phyloP scores from a whole-genome alignment of 1,140 invertebrate species.

The Heliothis subflexa region DNA sequence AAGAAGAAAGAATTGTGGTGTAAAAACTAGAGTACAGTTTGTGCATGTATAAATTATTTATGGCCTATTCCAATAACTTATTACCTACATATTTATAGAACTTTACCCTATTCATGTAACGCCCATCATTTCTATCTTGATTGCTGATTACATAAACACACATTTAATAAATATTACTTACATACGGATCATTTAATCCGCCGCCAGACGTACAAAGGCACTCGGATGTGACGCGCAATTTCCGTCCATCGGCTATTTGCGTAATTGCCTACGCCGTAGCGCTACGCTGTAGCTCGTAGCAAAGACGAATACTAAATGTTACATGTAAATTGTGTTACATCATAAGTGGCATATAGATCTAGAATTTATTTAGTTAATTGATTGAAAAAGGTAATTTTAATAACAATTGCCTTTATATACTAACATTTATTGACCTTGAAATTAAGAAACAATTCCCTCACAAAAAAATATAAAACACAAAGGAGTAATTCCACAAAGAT shows the following conservation, averaged over 20 bases:
- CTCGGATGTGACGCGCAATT: conserved; percentile 31
- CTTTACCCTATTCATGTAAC: too few relatives aligned
- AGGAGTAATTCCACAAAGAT: conserved; percentile 1
- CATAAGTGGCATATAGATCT: too few relatives aligned
- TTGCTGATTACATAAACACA: not conserved
- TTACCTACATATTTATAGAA: too few relatives aligned
- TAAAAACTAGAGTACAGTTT: too few relatives aligned
- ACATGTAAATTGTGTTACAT: not conserved
- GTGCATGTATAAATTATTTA: too few relatives aligned
- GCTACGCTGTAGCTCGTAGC: conserved; percentile 20
- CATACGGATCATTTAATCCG: conserved; percentile 14
- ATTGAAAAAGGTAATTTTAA: not conserved
- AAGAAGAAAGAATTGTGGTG: too few relatives aligned
- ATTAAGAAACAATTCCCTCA: not conserved
- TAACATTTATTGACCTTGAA: not conserved
- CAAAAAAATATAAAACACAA: not conserved
- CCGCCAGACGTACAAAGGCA: not conserved
- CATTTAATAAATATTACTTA: conserved; percentile 6
- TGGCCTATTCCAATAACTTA: too few relatives aligned
- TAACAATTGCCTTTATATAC: not conserved
- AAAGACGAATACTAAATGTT: not conserved
- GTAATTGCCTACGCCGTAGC: conserved; percentile 35
- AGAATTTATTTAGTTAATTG: too few relatives aligned
- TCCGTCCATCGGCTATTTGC: conserved; percentile 34
- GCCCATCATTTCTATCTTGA: not conserved